A percentile compares a stretch with the other conserved stretches of the same genome.
phyloP scores from a whole-genome alignment of 2,797 vertebrate species.

The Neopelma chrysocephalum region DNA sequence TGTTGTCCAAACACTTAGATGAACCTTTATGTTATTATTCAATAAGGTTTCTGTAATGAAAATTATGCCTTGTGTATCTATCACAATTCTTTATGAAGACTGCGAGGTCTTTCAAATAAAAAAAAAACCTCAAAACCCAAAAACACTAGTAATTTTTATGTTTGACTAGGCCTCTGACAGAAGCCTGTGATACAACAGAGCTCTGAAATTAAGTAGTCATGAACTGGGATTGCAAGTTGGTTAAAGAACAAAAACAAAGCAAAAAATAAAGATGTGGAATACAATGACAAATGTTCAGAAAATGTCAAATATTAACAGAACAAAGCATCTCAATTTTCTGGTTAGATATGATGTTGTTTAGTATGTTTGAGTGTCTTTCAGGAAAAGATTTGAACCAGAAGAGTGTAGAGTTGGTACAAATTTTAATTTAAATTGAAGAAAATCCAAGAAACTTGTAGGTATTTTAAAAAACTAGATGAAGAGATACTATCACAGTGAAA shows the following conservation, averaged over 20 bases:
- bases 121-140: rapidly evolving
- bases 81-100: neutral
- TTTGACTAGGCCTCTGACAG: neutral
- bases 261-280: neutral
- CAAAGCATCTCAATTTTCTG: neutral
- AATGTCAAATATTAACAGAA: neutral
- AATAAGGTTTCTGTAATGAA: neutral
- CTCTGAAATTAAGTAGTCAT: neutral
- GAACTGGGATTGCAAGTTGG: neutral
- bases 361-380: neutral
- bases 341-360: neutral
- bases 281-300: neutral
- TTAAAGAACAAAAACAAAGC: neutral
- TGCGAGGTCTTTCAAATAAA: neutral
- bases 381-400: neutral
- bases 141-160: neutral
- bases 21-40: neutral
- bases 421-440: neutral
- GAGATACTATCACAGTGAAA: neutral
- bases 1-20: neutral
- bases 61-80: neutral
- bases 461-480: neutral
- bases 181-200: neutral
- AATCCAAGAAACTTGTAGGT: neutral
- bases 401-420: neutral